phyloP scores from a whole-genome alignment of 1,140 invertebrate genomes.

The Bombyx mori region ASM3026992v2 NC_085115.1:4468501-4469000 shows the following conservation, averaged over 20 bases:
- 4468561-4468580: too few species aligned
- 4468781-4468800: constrained; percentile 9
- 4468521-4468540: too few species aligned
- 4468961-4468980: constrained; percentile 52
- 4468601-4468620: too few species aligned
- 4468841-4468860: constrained; percentile 25
- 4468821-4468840: constrained; percentile 5
- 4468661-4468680: constrained; percentile 1
- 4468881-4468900: constrained; percentile 50
- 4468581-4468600: too few species aligned
- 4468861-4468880: constrained; percentile 33
- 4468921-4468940: constrained; percentile 36
- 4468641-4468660: too few species aligned
- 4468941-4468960: constrained; percentile 35
- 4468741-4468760: constrained; percentile 7
- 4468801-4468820: constrained; percentile 7
- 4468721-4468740: constrained; percentile 12
- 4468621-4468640: too few species aligned
- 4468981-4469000: constrained; percentile 45
- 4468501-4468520: too few species aligned
- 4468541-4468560: too few species aligned
- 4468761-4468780: constrained; percentile 4
- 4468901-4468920: constrained; percentile 31
- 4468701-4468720: constrained; percentile 10
- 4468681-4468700: constrained; percentile 6